phyloP scores from a whole-genome alignment of 2,113 vertebrate species.

The Ceuthmochares aereus region DNA sequence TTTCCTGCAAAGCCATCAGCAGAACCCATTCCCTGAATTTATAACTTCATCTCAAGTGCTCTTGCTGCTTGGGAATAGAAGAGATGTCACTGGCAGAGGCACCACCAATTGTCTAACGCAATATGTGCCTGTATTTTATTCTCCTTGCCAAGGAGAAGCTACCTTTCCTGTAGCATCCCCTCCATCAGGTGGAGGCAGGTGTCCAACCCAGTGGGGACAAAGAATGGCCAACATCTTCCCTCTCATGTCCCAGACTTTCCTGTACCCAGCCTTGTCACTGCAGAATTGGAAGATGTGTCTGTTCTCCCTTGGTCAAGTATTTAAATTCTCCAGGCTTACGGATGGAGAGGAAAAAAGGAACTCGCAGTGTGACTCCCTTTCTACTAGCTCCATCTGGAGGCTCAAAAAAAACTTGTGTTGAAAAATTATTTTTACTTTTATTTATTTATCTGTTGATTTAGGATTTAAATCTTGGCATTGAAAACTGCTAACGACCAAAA shows the following conservation, averaged over 20 bases:
- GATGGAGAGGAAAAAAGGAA: neutral
- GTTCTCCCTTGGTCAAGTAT: neutral
- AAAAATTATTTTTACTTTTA: neutral
- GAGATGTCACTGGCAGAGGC: neutral
- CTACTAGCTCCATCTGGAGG: conserved; percentile 54
- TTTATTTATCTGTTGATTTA: neutral
- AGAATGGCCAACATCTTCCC: accelerated
- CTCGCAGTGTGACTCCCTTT: neutral
- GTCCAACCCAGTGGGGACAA: neutral
- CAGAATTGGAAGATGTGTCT: neutral
- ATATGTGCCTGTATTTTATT: neutral
- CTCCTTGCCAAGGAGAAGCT: neutral
- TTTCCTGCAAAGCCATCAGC: neutral
- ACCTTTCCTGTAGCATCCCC: accelerated
- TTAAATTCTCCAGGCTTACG: neutral
- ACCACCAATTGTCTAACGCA: neutral
- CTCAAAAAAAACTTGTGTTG: neutral
- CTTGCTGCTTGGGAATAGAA: neutral
- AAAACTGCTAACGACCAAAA: neutral
- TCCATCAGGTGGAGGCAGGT: neutral
- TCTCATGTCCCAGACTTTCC: neutral
- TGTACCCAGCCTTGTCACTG: neutral
- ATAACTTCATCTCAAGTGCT: neutral
- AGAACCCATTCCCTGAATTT: neutral
- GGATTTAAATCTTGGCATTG: neutral